Conservation (phyloP, 2,888 invertebrate genomes). For the Lycaena phlaeas region DNA sequence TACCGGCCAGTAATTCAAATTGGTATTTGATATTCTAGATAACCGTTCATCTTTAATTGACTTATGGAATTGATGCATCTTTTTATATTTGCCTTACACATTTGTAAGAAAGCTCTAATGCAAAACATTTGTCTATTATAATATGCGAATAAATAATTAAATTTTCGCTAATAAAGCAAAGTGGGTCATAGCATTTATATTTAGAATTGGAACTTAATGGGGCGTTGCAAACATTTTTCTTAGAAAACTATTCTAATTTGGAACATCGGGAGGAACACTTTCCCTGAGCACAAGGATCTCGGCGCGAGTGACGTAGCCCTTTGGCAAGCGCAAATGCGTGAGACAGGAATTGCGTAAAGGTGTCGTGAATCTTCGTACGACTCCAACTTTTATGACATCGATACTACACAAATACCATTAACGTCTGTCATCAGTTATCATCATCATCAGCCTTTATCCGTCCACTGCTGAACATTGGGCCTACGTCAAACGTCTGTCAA, state of each 20-base stretch:
- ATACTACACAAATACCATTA: conserved; percentile 59
- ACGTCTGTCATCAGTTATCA: conserved; percentile 50
- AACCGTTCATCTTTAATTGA: not conserved
- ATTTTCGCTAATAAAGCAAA: conserved; percentile 14
- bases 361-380: conserved; percentile 57
- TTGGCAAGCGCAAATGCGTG: conserved; percentile 59
- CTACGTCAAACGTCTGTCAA: conserved; percentile 53
- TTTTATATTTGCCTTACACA: no score
- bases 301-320: conserved; percentile 46
- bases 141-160: conserved; percentile 12
- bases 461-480: no score
- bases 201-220: conserved; percentile 16
- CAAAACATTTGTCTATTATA: no score
- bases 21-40: conserved; percentile 1
- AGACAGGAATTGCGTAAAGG: conserved; percentile 66
- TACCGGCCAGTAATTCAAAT: conserved; percentile 1
- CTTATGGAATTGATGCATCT: no score
- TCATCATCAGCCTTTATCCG: no score
- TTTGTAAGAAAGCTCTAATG: no score
- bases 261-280: conserved; percentile 37
- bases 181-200: conserved; percentile 18
- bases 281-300: conserved; percentile 38
- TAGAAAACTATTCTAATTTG: conserved; percentile 42
- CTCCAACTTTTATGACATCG: conserved; percentile 45
- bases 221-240: conserved; percentile 18